Percentiles rank a stretch among this genome's conserved stretches.
Evolutionary conservation across 1,140 invertebrate species (phyloP).

Genomic region (Oscheius sp.): DNA sequence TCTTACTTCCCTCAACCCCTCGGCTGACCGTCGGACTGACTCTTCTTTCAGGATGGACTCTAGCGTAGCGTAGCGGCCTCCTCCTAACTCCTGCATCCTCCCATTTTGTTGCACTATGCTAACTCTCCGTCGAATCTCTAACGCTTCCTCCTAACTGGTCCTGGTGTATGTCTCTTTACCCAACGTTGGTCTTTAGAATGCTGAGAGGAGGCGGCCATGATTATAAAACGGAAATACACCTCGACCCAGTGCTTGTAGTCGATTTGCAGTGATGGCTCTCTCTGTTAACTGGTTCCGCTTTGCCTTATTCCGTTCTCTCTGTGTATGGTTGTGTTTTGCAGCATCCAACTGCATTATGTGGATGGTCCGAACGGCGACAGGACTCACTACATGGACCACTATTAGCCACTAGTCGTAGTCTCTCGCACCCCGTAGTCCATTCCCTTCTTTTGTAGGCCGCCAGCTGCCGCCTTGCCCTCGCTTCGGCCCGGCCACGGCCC

Average conservation of each 20-base stretch:
- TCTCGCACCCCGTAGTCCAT: neutral
- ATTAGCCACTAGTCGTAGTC: neutral
- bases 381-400: constrained; percentile 5
- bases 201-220: neutral
- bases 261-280: neutral
- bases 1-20: no score
- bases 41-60: no score
- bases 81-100: no score
- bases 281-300: neutral
- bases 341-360: neutral
- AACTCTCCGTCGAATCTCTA: no score
- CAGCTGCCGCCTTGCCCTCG: no score
- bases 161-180: neutral
- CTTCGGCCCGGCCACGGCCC: no score
- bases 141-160: neutral
- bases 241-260: neutral
- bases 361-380: neutral
- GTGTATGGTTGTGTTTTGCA: neutral
- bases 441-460: neutral
- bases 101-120: no score
- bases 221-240: neutral
- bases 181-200: neutral
- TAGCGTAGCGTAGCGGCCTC: no score
- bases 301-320: neutral
- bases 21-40: no score